These are phyloP conservation scores for Novumbra hubbsi DNA, from an alignment of 2,797 vertebrate species.

Conservation along the genomic window DNA sequence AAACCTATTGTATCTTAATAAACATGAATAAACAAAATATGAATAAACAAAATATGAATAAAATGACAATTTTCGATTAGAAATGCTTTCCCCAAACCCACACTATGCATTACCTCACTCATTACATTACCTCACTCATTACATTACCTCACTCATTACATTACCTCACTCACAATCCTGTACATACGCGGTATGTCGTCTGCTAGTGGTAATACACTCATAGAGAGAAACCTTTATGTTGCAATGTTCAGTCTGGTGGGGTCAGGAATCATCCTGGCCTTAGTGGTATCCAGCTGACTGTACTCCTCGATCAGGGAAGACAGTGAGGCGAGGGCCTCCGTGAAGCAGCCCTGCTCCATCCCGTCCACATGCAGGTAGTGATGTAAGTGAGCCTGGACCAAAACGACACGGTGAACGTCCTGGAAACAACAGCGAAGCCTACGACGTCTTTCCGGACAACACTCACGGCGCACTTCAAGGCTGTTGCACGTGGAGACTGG, in stretches of 20 bases:
- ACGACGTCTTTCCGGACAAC: neutral
- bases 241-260: constrained; percentile 80
- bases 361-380: constrained; percentile 91
- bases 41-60: constrained; percentile 25
- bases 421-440: neutral
- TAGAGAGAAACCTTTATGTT: constrained; percentile 48
- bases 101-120: neutral
- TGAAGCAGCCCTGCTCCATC: constrained; percentile 87
- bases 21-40: constrained; percentile 33
- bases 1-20: constrained; percentile 3
- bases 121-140: constrained; percentile 4
- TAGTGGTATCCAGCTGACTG: constrained; percentile 77
- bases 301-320: constrained; percentile 89
- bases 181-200: neutral
- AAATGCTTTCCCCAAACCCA: neutral
- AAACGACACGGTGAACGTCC: neutral
- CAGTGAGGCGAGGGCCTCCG: constrained; percentile 83
- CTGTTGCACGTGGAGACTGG: neutral
- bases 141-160: neutral
- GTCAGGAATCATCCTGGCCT: constrained; percentile 61
- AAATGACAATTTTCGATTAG: neutral
- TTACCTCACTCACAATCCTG: neutral
- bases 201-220: neutral
- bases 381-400: constrained; percentile 88
- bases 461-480: neutral